Percentiles rank a stretch among this genome's conserved stretches.
phyloP scores from a whole-genome alignment of 2,888 invertebrate genomes.

The Cancer borealis region DNA sequence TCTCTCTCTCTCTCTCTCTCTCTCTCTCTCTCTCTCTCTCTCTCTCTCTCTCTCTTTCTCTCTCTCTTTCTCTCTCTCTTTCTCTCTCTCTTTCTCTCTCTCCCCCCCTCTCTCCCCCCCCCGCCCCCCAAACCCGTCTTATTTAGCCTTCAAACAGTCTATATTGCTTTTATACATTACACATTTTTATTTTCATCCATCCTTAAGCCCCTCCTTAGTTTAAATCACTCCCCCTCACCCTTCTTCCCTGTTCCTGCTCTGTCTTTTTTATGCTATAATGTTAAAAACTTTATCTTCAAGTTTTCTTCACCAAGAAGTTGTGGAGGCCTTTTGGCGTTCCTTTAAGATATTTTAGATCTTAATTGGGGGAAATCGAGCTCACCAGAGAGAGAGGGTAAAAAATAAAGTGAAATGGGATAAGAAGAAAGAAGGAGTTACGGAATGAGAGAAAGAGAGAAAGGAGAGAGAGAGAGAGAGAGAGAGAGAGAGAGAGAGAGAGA shows the following conservation, averaged over 20 bases:
- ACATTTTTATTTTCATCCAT: not conserved
- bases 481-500: not conserved
- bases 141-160: not conserved
- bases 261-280: not conserved
- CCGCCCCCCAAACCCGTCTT: not conserved
- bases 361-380: slow-evolving; percentile 35
- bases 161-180: not conserved
- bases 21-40: slow-evolving; percentile 39
- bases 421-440: not conserved
- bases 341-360: slow-evolving; percentile 1
- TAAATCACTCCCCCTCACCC: not conserved
- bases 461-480: not conserved
- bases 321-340: not conserved
- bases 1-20: slow-evolving; percentile 39
- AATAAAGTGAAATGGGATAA: not conserved
- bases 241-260: not conserved
- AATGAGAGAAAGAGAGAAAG: not conserved
- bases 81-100: slow-evolving; percentile 12
- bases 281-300: slow-evolving; percentile 23
- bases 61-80: not conserved
- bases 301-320: not conserved
- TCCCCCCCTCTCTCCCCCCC: not conserved
- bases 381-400: not conserved
- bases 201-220: not conserved
- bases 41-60: not conserved